phyloP scores from a whole-genome alignment of 92 coral and sea anemone genomes.

The Epizoanthus illoricatus region DNA sequence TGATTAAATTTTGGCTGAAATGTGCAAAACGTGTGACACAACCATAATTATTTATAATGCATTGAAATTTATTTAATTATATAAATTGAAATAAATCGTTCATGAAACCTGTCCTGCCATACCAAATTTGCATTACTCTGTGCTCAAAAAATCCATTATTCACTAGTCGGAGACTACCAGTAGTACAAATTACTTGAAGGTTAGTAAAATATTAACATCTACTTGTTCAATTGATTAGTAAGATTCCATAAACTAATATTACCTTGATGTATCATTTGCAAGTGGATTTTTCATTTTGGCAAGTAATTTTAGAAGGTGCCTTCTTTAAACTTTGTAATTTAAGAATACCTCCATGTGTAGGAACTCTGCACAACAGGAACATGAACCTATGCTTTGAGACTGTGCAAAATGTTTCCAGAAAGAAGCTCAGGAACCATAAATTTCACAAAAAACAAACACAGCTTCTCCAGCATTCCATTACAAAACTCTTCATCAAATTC shows the following conservation, averaged over 20 bases:
- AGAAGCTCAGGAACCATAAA: constrained; percentile 50
- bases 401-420: constrained; percentile 45
- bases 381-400: constrained; percentile 44
- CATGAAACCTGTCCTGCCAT: constrained; percentile 7
- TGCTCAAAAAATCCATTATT: constrained; percentile 4
- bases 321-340: constrained; percentile 8
- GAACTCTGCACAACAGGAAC: constrained; percentile 1
- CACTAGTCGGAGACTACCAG: constrained; percentile 15
- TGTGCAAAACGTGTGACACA: constrained; percentile 12
- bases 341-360: constrained; percentile 15
- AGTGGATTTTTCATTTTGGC: too few species aligned
- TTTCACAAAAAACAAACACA: constrained; percentile 46
- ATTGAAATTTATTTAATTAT: constrained; percentile 11
- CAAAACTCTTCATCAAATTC: constrained; percentile 55
- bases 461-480: constrained; percentile 47
- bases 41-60: constrained; percentile 3
- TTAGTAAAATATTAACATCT: neutral
- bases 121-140: constrained; percentile 1
- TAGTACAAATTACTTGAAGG: constrained; percentile 13
- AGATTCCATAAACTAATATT: too few species aligned
- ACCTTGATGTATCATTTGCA: too few species aligned
- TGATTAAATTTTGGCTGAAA: constrained; percentile 16
- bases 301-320: constrained; percentile 15
- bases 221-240: constrained; percentile 18
- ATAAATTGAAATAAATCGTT: neutral